Conservation (phyloP, 2,113 vertebrate genomes). For the Otus sunia region DNA sequence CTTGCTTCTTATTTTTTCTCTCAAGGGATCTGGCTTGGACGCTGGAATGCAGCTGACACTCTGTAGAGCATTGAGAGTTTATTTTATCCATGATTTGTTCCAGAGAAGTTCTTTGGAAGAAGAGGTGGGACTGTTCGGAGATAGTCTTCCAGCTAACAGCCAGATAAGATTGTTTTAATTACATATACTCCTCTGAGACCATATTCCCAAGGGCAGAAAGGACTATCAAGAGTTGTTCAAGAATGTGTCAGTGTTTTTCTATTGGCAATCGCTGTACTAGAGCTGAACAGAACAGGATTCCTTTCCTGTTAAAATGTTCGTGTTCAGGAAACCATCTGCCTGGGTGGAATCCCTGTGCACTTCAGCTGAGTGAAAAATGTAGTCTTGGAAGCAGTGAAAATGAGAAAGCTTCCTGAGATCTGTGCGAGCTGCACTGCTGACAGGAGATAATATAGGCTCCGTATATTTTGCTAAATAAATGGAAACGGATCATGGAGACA, state of each 20-base stretch:
- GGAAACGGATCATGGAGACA: not conserved
- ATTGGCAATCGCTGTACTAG: not conserved
- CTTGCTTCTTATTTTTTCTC: constrained; percentile 1
- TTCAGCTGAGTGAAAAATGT: not conserved
- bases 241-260: not conserved
- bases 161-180: constrained; percentile 8
- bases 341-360: not conserved
- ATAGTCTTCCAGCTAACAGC: not conserved
- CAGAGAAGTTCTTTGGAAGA: constrained; percentile 30
- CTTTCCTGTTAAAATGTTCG: not conserved
- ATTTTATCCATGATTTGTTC: not conserved
- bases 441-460: not conserved
- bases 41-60: constrained; percentile 6
- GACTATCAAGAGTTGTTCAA: not conserved
- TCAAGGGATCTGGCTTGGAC: not conserved
- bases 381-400: not conserved
- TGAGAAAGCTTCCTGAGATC: not conserved
- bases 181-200: not conserved
- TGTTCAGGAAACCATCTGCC: not conserved
- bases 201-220: not conserved
- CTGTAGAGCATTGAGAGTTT: not conserved
- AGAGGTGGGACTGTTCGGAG: not conserved
- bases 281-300: not conserved
- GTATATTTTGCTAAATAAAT: not conserved
- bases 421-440: not conserved